A percentile compares a stretch with the other conserved stretches of the same genome.
These are phyloP conservation scores for Epistrophe eligans DNA, from an alignment of 2,888 invertebrate genomes.

Conservation along the genomic window DNA sequence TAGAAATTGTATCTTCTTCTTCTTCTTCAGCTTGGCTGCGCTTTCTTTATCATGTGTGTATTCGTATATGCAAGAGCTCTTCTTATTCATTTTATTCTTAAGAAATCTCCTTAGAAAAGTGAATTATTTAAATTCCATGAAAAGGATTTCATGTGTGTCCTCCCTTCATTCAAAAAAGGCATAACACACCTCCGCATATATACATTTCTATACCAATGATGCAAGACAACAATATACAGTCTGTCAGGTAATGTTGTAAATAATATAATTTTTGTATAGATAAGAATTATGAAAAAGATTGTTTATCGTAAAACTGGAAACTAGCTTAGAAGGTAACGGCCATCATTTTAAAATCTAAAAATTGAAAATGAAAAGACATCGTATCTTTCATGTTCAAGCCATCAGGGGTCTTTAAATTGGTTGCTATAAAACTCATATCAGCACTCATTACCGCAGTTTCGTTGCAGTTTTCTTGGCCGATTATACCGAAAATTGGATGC, in stretches of 20 bases:
- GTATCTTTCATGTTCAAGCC: too few relatives aligned
- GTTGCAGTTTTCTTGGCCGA: too few relatives aligned
- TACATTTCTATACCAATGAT: background rate
- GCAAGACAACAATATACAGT: slow-evolving; percentile 1
- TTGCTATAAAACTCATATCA: too few relatives aligned
- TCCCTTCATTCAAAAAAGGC: slow-evolving; percentile 39
- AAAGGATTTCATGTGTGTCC: slow-evolving; percentile 66
- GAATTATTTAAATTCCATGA: slow-evolving; percentile 74
- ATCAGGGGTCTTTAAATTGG: too few relatives aligned
- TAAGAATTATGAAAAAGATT: too few relatives aligned
- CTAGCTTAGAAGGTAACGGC: too few relatives aligned
- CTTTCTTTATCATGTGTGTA: slow-evolving; percentile 40
- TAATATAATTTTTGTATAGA: background rate
- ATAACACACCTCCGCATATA: background rate
- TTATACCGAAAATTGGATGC: too few relatives aligned
- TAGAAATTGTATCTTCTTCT: slow-evolving; percentile 64
- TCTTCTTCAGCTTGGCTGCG: slow-evolving; percentile 59
- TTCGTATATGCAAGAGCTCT: slow-evolving; percentile 13
- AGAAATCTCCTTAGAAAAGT: slow-evolving; percentile 68
- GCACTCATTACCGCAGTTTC: too few relatives aligned
- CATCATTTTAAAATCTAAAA: too few relatives aligned
- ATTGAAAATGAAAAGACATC: too few relatives aligned
- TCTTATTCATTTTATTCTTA: slow-evolving; percentile 55
- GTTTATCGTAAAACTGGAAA: too few relatives aligned
- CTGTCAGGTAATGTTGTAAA: background rate